Evolutionary conservation across 2,888 invertebrate species (phyloP).

Genomic region (Carpatolechia fugitivella): DNA sequence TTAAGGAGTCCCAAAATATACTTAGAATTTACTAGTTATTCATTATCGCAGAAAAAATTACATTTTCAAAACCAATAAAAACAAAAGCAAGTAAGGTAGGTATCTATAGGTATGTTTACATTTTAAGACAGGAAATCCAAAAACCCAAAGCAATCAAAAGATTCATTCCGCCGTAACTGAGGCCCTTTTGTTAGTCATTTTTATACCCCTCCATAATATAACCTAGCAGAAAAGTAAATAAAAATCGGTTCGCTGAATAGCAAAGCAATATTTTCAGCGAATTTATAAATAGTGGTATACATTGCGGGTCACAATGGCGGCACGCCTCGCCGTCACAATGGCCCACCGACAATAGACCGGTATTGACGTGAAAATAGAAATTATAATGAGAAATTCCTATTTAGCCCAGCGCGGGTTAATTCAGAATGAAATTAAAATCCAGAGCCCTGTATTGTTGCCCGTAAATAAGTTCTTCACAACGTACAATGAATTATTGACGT

Average conservation of each 20-base stretch:
- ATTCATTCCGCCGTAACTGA: slow-evolving; percentile 1
- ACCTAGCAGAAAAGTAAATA: not conserved
- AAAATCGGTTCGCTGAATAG: not conserved
- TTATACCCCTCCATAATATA: not conserved
- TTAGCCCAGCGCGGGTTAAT: not conserved
- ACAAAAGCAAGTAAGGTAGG: too few species aligned
- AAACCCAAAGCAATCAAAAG: not conserved
- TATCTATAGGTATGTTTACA: too few species aligned
- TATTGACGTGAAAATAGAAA: slow-evolving; percentile 12
- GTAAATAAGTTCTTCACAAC: not conserved
- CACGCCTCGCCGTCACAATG: not conserved
- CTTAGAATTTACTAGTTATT: too few species aligned
- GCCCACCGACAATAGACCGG: not conserved
- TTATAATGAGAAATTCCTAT: slow-evolving; percentile 13
- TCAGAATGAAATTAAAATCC: slow-evolving; percentile 7
- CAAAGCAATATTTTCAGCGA: slow-evolving; percentile 3
- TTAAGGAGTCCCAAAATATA: too few species aligned
- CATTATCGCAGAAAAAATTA: too few species aligned
- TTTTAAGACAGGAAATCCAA: not conserved
- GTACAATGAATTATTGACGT: not conserved
- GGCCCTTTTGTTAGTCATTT: not conserved
- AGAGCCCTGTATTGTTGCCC: not conserved
- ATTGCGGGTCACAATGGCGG: not conserved
- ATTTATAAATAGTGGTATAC: slow-evolving; percentile 10
- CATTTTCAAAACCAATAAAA: too few species aligned